Base-by-base conservation (phyloP, 2,888 invertebrate species). In the Phragmatobia fuliginosa region DNA sequence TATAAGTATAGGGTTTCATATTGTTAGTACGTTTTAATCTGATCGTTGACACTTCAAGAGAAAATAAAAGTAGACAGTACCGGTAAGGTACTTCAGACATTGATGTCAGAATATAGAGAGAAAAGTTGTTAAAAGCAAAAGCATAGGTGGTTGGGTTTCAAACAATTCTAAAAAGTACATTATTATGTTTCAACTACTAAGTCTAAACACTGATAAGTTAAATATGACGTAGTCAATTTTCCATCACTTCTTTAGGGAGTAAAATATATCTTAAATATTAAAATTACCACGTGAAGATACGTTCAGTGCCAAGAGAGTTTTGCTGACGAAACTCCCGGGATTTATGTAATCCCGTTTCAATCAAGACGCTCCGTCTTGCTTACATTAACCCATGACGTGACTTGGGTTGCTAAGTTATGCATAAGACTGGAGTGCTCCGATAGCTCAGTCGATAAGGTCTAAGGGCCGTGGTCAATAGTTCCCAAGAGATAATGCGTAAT, bases 361-460 rank as follows among this genome's bases (percentile, higher is more conserved):
- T 86, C 85, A 83, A 73, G 74, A 69, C 72, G 71, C 67, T 75
- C 66, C 73, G 72, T 74, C 77, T 82, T 83, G 82, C 82, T 84
- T 84, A 85, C 82, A 87, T 85, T 85, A 84, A 76, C 72, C 72
- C 77, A 70, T 81, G 82, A 85, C 84, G 79, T 82, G 79, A 80
- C 76, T 81, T 67, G 67, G 61, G 66, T 75, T 67, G 32, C 65
- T 71, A 71, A 71, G 67, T 64, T 69, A 72, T 74, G 59, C 64
- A 74, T 68, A 59, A 70, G 62, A 25, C 25, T 28, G 14, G 49
- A 62, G 60, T 68, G 58, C 66, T n/a, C 52, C 25, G 56, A 76
- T 68, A 62, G 65, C 67, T 71, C 38, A 69, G 45, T n/a, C 45
- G 10, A 56, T 65, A 66, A 71, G 41, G 72, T 75, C 63, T 65